Conservation (phyloP, 92 coral and sea anemone species). For the Actinernus sp. region DNA sequence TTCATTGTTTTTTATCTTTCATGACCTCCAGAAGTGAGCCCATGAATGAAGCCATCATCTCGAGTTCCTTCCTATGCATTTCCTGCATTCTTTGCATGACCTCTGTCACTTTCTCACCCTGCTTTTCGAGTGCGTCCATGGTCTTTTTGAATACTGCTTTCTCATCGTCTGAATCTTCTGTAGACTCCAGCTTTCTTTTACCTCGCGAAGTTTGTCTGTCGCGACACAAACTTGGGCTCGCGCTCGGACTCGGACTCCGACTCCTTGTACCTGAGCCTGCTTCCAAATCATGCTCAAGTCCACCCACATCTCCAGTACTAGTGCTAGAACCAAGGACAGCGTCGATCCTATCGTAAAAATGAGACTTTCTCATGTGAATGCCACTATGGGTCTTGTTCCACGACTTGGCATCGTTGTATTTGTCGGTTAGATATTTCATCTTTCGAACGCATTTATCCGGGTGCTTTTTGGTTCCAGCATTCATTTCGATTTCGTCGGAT, state of each 20-base stretch:
- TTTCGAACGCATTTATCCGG: constrained; percentile 30
- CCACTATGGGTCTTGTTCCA: constrained; percentile 43
- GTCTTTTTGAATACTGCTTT: constrained; percentile 29
- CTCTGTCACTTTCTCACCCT: constrained; percentile 45
- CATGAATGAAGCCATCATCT: constrained; percentile 56
- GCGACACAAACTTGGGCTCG: background rate
- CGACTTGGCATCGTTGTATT: constrained; percentile 37
- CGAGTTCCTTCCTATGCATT: constrained; percentile 40
- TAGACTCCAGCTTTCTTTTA: constrained; percentile 2
- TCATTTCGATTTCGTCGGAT: constrained; percentile 8
- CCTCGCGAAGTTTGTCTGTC: background rate
- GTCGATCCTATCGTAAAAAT: constrained; percentile 37
- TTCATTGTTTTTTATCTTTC: constrained; percentile 32
- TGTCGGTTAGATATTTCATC: constrained; percentile 38
- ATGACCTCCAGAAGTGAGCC: constrained; percentile 43
- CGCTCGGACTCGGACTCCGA: constrained; percentile 1
- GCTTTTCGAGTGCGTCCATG: constrained; percentile 45
- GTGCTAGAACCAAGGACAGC: constrained; percentile 39
- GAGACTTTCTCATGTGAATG: constrained; percentile 21
- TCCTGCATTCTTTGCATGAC: constrained; percentile 40
- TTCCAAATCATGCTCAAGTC: constrained; percentile 33
- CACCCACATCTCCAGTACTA: constrained; percentile 33
- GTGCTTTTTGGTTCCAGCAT: constrained; percentile 21
- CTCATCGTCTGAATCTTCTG: constrained; percentile 17
- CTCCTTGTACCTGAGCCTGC: constrained; percentile 2